Evolutionary conservation across 2,888 invertebrate species (phyloP).

Genomic region (Timandra comae): DNA sequence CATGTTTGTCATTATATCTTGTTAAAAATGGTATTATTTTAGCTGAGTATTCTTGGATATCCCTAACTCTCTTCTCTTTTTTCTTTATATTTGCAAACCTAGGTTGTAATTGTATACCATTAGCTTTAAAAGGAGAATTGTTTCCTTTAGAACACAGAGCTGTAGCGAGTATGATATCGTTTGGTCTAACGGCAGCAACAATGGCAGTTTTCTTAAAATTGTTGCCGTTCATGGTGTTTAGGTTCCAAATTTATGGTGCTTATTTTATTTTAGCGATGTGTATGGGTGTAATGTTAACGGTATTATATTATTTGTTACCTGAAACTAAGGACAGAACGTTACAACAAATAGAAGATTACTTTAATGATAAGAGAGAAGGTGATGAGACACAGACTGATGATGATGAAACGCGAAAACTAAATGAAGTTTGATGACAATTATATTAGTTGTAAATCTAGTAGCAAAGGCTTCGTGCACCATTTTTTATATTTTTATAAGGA

Average conservation of each 20-base stretch:
- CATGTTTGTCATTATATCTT: slow-evolving; percentile 28
- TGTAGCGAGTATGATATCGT: slow-evolving; percentile 34
- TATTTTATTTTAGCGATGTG: background rate
- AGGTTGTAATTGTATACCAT: slow-evolving; percentile 49
- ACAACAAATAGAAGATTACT: slow-evolving; percentile 78
- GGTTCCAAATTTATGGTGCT: background rate
- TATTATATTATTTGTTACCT: slow-evolving; percentile 56
- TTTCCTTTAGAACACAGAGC: slow-evolving; percentile 49
- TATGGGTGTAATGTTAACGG: slow-evolving; percentile 51
- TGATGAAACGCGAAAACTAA: too few species aligned
- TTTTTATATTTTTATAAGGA: too few species aligned
- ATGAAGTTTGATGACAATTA: too few species aligned
- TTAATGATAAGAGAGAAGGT: slow-evolving; percentile 8
- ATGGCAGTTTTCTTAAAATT: background rate
- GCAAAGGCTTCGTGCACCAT: too few species aligned
- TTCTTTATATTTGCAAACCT: slow-evolving; percentile 48
- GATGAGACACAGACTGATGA: too few species aligned
- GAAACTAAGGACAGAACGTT: slow-evolving; percentile 81
- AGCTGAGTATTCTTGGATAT: slow-evolving; percentile 30
- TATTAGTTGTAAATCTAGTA: too few species aligned
- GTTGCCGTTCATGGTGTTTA: background rate
- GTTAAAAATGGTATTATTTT: slow-evolving; percentile 27
- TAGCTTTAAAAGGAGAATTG: slow-evolving; percentile 51
- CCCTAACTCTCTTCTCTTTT: slow-evolving; percentile 33
- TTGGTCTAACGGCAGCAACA: slow-evolving; percentile 28